A percentile compares a stretch with the other conserved stretches of the same genome.
Conservation (phyloP, 2,888 invertebrate species). For the Alcis repandata region DNA sequence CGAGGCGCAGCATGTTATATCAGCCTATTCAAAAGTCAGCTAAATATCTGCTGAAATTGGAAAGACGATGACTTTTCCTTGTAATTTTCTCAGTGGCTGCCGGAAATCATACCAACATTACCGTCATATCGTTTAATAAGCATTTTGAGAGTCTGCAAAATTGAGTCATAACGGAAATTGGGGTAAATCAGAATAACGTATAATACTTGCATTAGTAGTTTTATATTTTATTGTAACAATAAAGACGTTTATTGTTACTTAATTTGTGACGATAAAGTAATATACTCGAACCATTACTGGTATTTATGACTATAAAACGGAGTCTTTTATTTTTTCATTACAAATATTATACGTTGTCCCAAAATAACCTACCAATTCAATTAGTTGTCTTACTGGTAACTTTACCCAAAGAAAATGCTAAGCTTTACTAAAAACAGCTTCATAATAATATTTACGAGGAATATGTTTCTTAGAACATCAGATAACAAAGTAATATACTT, state of each 20-base stretch:
- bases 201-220: background rate
- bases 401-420: background rate
- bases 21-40: constrained; percentile 4
- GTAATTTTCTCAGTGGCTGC: constrained; percentile 42
- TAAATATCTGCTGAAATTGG: constrained; percentile 42
- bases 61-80: constrained; percentile 45
- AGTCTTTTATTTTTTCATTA: no score
- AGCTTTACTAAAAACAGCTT: constrained; percentile 3
- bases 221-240: background rate
- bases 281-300: no score
- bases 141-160: constrained; percentile 48
- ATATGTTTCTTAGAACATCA: constrained; percentile 41
- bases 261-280: background rate
- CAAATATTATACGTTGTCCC: no score
- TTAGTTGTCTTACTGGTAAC: background rate
- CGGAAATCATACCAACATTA: constrained; percentile 31
- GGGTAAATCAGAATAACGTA: constrained; percentile 18
- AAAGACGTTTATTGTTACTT: background rate
- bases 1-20: background rate
- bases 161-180: constrained; percentile 53
- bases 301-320: background rate
- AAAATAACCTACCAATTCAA: no score
- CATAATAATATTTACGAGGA: constrained; percentile 38
- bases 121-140: constrained; percentile 36
- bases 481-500: constrained; percentile 52